A percentile compares a stretch with the other conserved stretches of the same genome.
Conservation (phyloP, 2,113 vertebrate genomes). For the Patagioenas fasciata region DNA sequence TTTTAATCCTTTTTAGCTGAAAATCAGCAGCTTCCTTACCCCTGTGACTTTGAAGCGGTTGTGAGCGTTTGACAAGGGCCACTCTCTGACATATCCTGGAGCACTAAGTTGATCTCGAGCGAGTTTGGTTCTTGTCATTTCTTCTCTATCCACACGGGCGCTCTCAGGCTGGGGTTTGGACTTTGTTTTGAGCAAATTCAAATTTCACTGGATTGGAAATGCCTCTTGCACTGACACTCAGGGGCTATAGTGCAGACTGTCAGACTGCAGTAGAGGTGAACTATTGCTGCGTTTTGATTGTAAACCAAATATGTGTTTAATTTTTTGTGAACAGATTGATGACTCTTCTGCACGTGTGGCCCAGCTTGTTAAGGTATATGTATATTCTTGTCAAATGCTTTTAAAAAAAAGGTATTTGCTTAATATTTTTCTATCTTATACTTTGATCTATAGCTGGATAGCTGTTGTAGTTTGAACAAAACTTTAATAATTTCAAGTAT, state of each 20-base stretch:
- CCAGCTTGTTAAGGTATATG: slow-evolving; percentile 85
- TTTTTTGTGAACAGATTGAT: slow-evolving; percentile 88
- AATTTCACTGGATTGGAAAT: neutral
- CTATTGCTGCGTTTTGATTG: slow-evolving; percentile 68
- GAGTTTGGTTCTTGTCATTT: neutral
- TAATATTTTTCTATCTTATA: slow-evolving; percentile 66
- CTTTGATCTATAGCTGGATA: slow-evolving; percentile 40
- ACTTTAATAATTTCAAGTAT: too few species aligned
- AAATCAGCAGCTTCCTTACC: neutral
- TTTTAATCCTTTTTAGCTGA: neutral
- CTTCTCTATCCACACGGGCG: neutral
- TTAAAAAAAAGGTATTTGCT: slow-evolving; percentile 55
- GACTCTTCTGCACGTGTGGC: slow-evolving; percentile 83
- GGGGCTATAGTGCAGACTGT: slow-evolving; percentile 50
- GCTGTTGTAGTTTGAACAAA: too few species aligned
- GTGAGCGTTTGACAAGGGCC: neutral
- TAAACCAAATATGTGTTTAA: slow-evolving; percentile 85
- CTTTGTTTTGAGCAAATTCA: slow-evolving; percentile 4
- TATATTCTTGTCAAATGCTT: slow-evolving; percentile 69
- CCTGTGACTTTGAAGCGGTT: neutral
- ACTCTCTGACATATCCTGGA: neutral
- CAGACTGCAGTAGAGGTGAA: slow-evolving; percentile 73
- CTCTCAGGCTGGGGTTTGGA: neutral
- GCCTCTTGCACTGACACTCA: neutral
- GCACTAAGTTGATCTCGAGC: neutral